These are phyloP conservation scores for Cantharis nigra DNA, from an alignment of 2,888 invertebrate genomes.

Conservation along the genomic window DNA sequence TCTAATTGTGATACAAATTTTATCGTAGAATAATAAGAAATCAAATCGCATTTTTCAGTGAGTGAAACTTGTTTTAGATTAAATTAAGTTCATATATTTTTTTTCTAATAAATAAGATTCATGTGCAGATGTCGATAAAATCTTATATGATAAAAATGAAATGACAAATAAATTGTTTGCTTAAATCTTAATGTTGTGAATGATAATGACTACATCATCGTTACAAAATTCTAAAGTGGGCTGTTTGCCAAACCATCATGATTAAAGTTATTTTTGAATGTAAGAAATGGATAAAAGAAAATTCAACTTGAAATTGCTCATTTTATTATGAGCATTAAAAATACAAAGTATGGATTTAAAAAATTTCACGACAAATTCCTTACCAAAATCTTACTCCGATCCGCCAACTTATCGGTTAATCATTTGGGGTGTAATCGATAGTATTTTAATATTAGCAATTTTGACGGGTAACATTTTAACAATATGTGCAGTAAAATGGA, in stretches of 20 bases:
- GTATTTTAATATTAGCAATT: constrained; percentile 13
- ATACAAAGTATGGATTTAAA: neutral
- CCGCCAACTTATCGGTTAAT: neutral
- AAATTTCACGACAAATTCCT: neutral
- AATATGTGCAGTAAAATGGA: constrained; percentile 72
- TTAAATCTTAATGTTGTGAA: neutral
- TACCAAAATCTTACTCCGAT: neutral
- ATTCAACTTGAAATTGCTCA: neutral
- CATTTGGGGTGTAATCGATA: constrained; percentile 15
- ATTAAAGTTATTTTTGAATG: neutral
- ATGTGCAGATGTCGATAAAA: neutral
- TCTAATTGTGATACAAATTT: neutral
- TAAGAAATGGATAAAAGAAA: neutral
- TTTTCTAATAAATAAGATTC: neutral
- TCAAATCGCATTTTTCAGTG: neutral
- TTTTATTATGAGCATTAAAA: neutral
- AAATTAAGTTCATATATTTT: neutral
- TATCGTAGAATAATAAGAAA: neutral
- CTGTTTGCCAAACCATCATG: neutral
- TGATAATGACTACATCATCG: neutral
- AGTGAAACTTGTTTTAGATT: neutral
- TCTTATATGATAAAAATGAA: neutral
- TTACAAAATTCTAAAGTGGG: neutral
- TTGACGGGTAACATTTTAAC: constrained; percentile 77
- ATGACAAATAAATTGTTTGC: neutral